Evolutionary conservation across 2,888 invertebrate species (phyloP), one percentile per base, ranked within the genome.

Genomic region (Tryphoninae sp.): DNA sequence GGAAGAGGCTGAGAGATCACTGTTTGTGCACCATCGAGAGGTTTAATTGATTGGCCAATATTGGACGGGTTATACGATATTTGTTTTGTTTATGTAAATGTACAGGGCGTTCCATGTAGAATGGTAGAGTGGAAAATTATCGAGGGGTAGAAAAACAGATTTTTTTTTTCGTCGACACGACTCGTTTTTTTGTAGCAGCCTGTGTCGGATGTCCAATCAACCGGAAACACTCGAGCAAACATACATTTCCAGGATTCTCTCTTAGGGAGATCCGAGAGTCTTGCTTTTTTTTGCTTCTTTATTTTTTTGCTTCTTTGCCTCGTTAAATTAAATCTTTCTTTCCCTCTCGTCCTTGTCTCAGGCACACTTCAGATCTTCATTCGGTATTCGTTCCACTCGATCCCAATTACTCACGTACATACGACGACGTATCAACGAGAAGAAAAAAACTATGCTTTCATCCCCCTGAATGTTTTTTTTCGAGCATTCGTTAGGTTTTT

Each of bases 171-270:
- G 33, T 33, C 33, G 49, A 11, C 42, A 9, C 22, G 26, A 75
- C 65, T 75, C 13, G 45, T 45, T 45, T 45, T 9, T 45, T 2
- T 45, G 45, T 45, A 13, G 8, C 9, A 11, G 45, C 8, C 9
- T 45, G 45, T 45, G 45, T 45, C 71, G 23, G n/a, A 22, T 55
- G 26, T 33, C 77, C 71, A 65, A 78, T 71, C 65, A 58, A 49
- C 64, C 49, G 64, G 22, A 58, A 72, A 42, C 49, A 42, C 77
- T 77, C 26, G 16, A 51, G 33, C 23, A 69, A 77, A 53, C 62
- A 11, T n/a, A 64, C 61, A 53, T 67, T 59, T 26, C 13, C 3
- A 26, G 58, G 22, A 16, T 4, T 26, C 7, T 72, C 59, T 51
- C 51, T 51, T 23, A 33, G 33, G 6, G 33, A 33, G 33, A 0